phyloP scores from a whole-genome alignment of 64 coral and sea anemone species.

The Porites lutea region DNA sequence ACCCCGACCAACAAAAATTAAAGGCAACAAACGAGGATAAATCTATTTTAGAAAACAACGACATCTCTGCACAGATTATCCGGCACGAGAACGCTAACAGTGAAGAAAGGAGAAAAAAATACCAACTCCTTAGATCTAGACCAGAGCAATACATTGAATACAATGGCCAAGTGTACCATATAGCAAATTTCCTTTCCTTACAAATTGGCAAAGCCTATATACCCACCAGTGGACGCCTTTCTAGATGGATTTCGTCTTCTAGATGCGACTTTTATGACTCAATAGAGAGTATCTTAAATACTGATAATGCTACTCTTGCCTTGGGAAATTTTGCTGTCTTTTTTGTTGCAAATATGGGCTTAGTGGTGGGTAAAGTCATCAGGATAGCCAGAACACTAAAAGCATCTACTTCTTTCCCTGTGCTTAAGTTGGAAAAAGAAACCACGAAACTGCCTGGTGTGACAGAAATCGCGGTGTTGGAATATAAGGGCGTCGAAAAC shows the following conservation, averaged over 20 bases:
- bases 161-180: not conserved
- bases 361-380: too few relatives aligned
- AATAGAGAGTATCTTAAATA: constrained; percentile 21
- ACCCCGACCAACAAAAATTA: not conserved
- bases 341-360: too few relatives aligned
- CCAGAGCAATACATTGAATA: not conserved
- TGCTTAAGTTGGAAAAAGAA: too few relatives aligned
- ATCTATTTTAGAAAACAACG: not conserved
- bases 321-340: too few relatives aligned
- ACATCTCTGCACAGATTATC: not conserved
- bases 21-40: not conserved
- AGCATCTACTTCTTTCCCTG: too few relatives aligned
- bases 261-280: not conserved
- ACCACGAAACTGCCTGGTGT: too few relatives aligned
- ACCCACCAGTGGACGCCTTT: constrained; percentile 31
- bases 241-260: not conserved
- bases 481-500: too few relatives aligned
- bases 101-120: not conserved
- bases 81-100: too few relatives aligned
- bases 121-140: not conserved
- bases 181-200: not conserved
- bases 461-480: too few relatives aligned
- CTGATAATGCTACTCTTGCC: too few relatives aligned
- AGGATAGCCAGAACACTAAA: too few relatives aligned
- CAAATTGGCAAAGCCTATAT: constrained; percentile 19